Percentiles rank a stretch among this genome's conserved stretches.
These are phyloP conservation scores for Andricus grossulariae DNA, from an alignment of 1,140 invertebrate genomes.

Conservation along the genomic window DNA sequence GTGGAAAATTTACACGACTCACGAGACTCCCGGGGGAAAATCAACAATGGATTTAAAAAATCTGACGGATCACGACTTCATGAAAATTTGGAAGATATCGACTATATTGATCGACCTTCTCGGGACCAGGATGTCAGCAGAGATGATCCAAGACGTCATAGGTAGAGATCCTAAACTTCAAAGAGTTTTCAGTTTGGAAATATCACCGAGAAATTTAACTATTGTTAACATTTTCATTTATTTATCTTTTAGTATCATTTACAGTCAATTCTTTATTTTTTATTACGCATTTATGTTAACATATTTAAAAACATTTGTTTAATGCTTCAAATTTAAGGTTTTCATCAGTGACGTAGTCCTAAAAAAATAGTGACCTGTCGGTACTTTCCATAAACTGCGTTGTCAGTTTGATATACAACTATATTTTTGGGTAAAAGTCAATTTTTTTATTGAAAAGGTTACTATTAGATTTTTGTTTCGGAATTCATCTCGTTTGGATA, in stretches of 20 bases:
- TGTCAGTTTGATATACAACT: too few species aligned
- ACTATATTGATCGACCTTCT: conserved; percentile 46
- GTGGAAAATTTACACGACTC: conserved; percentile 23
- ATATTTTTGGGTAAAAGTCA: too few species aligned
- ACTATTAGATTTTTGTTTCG: too few species aligned
- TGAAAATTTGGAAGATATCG: conserved; percentile 44
- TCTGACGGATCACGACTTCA: conserved; percentile 14
- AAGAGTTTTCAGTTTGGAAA: conserved; percentile 3
- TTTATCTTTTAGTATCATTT: not conserved
- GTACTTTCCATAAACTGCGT: too few species aligned
- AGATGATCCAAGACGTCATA: conserved; percentile 10
- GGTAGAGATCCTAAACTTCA: conserved; percentile 6
- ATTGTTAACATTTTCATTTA: not conserved
- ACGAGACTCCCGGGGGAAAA: conserved; percentile 16
- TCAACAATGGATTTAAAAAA: conserved; percentile 33
- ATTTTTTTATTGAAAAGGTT: too few species aligned
- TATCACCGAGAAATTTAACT: conserved; percentile 5
- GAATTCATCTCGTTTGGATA: too few species aligned
- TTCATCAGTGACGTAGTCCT: too few species aligned
- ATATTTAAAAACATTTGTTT: too few species aligned
- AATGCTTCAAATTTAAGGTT: too few species aligned
- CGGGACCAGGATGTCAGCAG: conserved; percentile 32
- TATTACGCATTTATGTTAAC: not conserved
- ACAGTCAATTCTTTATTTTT: not conserved
- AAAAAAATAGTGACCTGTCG: too few species aligned